Evolutionary conservation across 1,140 invertebrate species (phyloP).

Genomic region (Bombus affinis): DNA sequence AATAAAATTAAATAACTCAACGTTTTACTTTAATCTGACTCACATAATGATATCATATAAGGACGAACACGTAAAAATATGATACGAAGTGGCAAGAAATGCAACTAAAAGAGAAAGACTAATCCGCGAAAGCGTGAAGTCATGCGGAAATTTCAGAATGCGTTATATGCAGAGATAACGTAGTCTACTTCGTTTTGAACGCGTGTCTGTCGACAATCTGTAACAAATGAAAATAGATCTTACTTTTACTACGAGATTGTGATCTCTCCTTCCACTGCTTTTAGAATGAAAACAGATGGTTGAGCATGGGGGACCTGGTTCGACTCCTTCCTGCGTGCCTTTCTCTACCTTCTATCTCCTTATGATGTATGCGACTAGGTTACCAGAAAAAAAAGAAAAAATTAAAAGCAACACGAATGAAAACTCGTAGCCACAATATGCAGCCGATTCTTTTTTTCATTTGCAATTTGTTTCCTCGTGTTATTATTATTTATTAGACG

Average conservation of each 20-base stretch:
- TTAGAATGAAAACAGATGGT: conserved; percentile 46
- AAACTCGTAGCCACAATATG: conserved; percentile 7
- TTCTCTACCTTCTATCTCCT: not conserved
- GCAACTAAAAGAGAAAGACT: not conserved
- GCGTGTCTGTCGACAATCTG: not conserved
- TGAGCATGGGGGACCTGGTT: not conserved
- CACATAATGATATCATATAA: no score
- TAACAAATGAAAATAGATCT: conserved; percentile 55
- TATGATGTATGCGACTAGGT: not conserved
- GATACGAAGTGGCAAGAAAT: not conserved
- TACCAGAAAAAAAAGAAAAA: not conserved
- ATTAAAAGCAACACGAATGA: conserved; percentile 2
- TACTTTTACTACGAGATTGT: conserved; percentile 18
- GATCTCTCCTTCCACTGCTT: conserved; percentile 7
- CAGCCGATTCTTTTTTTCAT: not conserved
- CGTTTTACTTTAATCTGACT: no score
- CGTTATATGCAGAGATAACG: conserved; percentile 1
- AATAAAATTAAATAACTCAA: no score
- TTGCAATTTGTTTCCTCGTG: not conserved
- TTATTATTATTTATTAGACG: not conserved
- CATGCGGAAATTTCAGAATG: not conserved
- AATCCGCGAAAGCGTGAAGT: not conserved
- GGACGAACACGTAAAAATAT: not conserved
- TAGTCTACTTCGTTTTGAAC: not conserved
- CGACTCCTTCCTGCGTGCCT: conserved; percentile 9